Conservation (phyloP, 1,140 invertebrate genomes). For the Ceratina calcarata region DNA sequence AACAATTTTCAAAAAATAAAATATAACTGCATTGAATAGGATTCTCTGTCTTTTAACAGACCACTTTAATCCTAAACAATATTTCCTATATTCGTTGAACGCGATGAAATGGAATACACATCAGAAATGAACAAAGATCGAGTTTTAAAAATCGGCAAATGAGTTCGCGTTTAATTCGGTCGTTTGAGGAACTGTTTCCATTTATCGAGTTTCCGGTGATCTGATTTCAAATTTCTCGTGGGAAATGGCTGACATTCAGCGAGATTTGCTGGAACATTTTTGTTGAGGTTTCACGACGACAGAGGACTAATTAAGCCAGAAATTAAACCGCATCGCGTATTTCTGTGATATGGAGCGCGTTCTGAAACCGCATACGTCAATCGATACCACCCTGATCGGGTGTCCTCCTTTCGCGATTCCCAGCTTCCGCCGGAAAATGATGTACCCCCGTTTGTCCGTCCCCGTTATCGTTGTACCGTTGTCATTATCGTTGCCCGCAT, state of each 20-base stretch:
- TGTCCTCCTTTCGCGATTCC: slow-evolving; percentile 6
- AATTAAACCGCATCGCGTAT: slow-evolving; percentile 23
- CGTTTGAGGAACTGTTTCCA: too few relatives aligned
- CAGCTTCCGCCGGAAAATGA: background rate
- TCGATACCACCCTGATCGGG: slow-evolving; percentile 13
- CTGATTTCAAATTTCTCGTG: background rate
- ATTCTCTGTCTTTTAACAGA: too few relatives aligned
- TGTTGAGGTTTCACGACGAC: background rate
- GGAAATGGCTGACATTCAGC: background rate
- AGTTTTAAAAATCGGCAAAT: background rate
- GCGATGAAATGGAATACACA: too few relatives aligned
- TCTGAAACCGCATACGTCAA: slow-evolving; percentile 10
- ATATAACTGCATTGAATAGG: too few relatives aligned
- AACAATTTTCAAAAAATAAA: too few relatives aligned
- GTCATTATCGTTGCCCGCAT: background rate
- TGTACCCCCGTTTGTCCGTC: background rate
- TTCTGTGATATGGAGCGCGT: slow-evolving; percentile 1
- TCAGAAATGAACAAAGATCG: too few relatives aligned
- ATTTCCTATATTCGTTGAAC: too few relatives aligned
- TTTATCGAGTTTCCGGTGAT: too few relatives aligned
- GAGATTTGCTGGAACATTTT: background rate
- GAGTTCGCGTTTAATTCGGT: too few relatives aligned
- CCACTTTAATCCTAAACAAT: too few relatives aligned
- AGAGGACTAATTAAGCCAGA: slow-evolving; percentile 13
- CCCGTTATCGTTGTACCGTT: background rate